Evolutionary conservation across 2,113 vertebrate genomes (phyloP), one percentile per base, ranked within the genome.

Genomic region (Chelonoidis abingdonii): DNA sequence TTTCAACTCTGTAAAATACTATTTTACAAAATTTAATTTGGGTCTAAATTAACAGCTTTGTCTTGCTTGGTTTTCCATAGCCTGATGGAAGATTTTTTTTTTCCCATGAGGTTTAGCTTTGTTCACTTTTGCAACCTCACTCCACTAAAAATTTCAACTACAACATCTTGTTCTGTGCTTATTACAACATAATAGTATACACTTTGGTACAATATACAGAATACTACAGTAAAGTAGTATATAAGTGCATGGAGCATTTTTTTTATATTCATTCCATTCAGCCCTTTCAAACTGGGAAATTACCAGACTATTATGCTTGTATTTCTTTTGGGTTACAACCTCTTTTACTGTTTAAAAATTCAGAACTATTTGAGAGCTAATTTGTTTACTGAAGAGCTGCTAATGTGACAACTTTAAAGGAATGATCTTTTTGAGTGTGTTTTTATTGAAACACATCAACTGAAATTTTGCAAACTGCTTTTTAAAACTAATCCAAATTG

Each of bases 261-360:
- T 95, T 97, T 62, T 19, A 81, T 10, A 0, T 80, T 83, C n/a
- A 59, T 19, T 94, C 41, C 41, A 89, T 95, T 82, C 31, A 86
- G 78, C 82, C 59, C 53, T 90, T 84, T 94, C 84, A 91, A 94
- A 88, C 59, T 89, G 35, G 87, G 89, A 92, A 92, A 94, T 84
- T 81, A 65, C 6, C 19, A 44, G 38, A 47, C 12, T 6, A 16
- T 78, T 44, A 16, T 78, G 24, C 75, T 27, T 25, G 41, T 44
- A 27, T 44, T 47, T 13, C 41, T 2, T 44, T 78, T 78, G 13
- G 38, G 10, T 78, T 78, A 79, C 84, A 91, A 89, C 91, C 38
- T 84, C 31, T 38, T 56, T 5, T 84, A 92, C 50, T 76, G 50
- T 88, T 49, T n/a, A 84, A 93, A 88, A 24, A 47, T 78, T 78